Base-by-base conservation (phyloP, 2,113 vertebrate species). In the Crotalus tigris region DNA sequence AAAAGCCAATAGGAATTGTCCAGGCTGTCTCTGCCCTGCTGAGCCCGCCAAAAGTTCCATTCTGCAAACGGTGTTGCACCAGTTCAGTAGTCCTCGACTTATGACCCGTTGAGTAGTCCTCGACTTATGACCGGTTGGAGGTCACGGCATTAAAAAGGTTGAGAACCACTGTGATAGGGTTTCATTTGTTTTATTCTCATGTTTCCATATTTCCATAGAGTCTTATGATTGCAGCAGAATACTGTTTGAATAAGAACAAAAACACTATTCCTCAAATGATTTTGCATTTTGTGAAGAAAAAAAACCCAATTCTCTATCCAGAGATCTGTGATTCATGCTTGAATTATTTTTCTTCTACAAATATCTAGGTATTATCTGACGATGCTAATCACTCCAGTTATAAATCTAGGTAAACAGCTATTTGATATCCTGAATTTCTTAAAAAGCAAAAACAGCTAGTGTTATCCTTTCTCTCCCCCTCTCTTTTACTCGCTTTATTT, bases 301-400 rank as follows among this genome's bases (percentile, higher is more conserved):
- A 5, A 58, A 21, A 23, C 55, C 9, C 15, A 81, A 6, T 17
- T n/a, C 87, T 29, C 29, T 90, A 61, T 61, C 44, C 29, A 49
- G 17, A 17, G 21, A n/a, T 94, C 95, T 97, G 88, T 93, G 91
- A 93, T 95, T 96, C 90, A 26, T 87, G 94, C 95, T 94, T 95
- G 92, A 86, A 93, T 93, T 94, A 1, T 0, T 85, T 93, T 87
- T 93, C 93, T 95, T 94, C 57, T 58, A 94, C 29, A 90, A 95
- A 93, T 93, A 91, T 93, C 90, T 93, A 59, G 89, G 90, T 58
- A n/a, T 3, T 13, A 59, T 29, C 64, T 75, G 86, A 94, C 91
- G 95, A 61, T 61, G 75, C 93, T 94, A 94, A 95, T 96, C 94
- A 92, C 46, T n/a, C 61, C 44, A 94, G 89, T 59, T 0, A 0